These are phyloP conservation scores for Chaetops frenatus DNA, from an alignment of 2,113 vertebrate genomes.

Conservation along the genomic window DNA sequence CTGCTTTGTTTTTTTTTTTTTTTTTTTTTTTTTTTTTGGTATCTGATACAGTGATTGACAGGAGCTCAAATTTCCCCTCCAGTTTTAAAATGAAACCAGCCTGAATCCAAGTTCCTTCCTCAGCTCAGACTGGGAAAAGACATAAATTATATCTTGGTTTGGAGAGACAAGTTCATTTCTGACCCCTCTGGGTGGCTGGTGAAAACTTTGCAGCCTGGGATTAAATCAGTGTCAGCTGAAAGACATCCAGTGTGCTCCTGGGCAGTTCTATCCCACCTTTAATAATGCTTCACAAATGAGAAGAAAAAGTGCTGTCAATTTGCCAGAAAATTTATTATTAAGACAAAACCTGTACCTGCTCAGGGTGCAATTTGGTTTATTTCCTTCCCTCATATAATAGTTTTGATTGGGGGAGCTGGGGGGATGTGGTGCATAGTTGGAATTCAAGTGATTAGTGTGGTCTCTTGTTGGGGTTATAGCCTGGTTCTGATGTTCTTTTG, in stretches of 20 bases:
- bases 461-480: neutral
- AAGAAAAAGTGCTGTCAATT: neutral
- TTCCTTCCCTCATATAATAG: too few relatives aligned
- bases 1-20: neutral
- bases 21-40: accelerated
- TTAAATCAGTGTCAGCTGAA: neutral
- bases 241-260: neutral
- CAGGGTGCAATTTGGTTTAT: neutral
- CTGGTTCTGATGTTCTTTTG: neutral
- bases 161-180: neutral
- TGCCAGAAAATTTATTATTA: neutral
- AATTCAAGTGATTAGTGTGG: neutral
- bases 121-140: neutral
- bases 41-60: neutral
- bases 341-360: neutral
- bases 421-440: neutral
- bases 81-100: neutral
- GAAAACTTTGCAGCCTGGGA: neutral
- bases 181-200: neutral
- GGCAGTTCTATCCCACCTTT: neutral
- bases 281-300: neutral
- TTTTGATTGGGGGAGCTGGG: neutral
- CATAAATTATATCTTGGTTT: neutral
- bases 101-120: neutral
- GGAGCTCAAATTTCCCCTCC: neutral